A percentile compares a stretch with the other conserved stretches of the same genome.
Evolutionary conservation across 2,113 vertebrate species (phyloP).

Genomic region (Thamnophis sirtalis): DNA sequence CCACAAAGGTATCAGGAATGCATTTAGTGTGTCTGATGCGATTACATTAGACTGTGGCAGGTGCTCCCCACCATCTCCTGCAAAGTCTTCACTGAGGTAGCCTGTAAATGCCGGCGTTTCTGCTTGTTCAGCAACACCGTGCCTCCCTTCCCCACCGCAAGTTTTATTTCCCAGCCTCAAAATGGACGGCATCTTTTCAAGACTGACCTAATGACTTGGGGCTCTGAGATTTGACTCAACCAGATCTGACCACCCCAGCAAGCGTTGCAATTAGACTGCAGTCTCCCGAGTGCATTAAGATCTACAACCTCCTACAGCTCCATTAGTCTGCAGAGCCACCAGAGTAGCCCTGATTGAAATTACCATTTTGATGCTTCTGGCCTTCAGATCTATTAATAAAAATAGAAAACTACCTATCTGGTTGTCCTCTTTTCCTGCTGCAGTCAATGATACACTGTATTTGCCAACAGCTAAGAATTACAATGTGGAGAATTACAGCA

Average conservation of each 20-base stretch:
- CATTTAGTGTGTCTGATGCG: conserved; percentile 46
- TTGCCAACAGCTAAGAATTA: conserved; percentile 27
- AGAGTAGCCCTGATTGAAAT: conserved; percentile 59
- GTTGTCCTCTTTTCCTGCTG: conserved; percentile 43
- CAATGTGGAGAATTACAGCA: conserved; percentile 16
- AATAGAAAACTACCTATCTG: conserved; percentile 53
- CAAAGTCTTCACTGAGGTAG: conserved; percentile 30
- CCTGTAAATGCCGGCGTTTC: conserved; percentile 36
- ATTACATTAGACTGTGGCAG: conserved; percentile 39
- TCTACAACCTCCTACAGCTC: conserved; percentile 49
- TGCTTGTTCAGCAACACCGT: conserved; percentile 45
- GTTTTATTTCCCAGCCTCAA: conserved; percentile 40
- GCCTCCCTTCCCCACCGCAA: neutral
- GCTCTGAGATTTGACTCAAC: conserved; percentile 48
- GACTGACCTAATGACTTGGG: neutral
- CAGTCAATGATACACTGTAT: conserved; percentile 12
- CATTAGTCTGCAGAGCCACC: conserved; percentile 48
- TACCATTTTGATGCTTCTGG: conserved; percentile 63
- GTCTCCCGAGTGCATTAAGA: conserved; percentile 41
- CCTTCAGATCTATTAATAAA: conserved; percentile 62
- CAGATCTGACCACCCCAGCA: conserved; percentile 54
- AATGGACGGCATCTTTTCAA: conserved; percentile 26
- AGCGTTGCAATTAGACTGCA: conserved; percentile 57
- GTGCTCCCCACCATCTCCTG: conserved; percentile 32
- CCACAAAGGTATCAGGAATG: conserved; percentile 15